phyloP scores from a whole-genome alignment of 2,888 invertebrate species.

The Aethes cnicana region DNA sequence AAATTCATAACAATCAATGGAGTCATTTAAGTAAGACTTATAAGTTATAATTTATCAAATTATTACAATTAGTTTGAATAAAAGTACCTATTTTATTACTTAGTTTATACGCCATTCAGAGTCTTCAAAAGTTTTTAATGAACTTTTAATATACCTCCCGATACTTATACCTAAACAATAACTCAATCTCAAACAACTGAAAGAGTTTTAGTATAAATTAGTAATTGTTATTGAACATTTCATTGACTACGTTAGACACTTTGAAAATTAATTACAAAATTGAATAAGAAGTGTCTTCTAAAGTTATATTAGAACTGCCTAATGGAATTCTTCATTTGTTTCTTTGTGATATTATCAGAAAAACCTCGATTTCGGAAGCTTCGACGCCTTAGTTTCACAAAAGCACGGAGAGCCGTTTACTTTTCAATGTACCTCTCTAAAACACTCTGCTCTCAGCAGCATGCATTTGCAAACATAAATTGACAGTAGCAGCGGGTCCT shows the following conservation, averaged over 20 bases:
- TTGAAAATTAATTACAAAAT: slow-evolving; percentile 23
- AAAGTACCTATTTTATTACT: no score
- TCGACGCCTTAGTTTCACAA: no score
- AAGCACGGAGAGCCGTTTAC: no score
- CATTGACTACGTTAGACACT: slow-evolving; percentile 23
- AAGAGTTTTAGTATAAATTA: slow-evolving; percentile 26
- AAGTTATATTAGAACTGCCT: slow-evolving; percentile 5
- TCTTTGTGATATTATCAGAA: neutral
- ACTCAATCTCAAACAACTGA: slow-evolving; percentile 13
- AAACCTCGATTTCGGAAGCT: no score
- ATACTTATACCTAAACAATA: slow-evolving; percentile 21
- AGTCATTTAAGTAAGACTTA: no score
- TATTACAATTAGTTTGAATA: no score
- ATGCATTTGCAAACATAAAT: slow-evolving; percentile 16
- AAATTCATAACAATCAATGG: no score
- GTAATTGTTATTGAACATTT: slow-evolving; percentile 20
- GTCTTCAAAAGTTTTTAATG: slow-evolving; percentile 8
- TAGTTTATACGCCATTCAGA: neutral
- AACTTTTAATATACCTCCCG: slow-evolving; percentile 9
- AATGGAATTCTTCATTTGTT: neutral
- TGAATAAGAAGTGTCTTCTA: slow-evolving; percentile 4
- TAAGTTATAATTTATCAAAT: no score
- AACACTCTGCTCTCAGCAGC: neutral
- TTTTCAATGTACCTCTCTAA: no score
- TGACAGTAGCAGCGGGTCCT: slow-evolving; percentile 3